Evolutionary conservation across 2,888 invertebrate genomes (phyloP), one percentile per base, ranked within the genome.

Genomic region (Protophormia terraenovae): DNA sequence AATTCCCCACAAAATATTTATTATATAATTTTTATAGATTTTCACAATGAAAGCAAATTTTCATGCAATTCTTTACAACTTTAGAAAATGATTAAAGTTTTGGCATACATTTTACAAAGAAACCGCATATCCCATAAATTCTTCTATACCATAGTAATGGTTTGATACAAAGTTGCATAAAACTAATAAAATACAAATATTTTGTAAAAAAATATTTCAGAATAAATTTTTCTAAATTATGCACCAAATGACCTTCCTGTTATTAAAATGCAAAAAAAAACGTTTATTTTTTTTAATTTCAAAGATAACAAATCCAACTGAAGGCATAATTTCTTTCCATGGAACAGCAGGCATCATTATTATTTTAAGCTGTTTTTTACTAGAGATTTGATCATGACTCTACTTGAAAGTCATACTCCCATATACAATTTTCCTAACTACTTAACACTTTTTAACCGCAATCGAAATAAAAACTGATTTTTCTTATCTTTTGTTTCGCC

Each of bases 361-460:
- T 62, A 60, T 62, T 62, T 24, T 3, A 72, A 64, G 38, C 16
- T 19, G 32, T 27, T 35, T 76, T 60, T 45, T 29, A n/a, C 19
- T 29, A 45, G 16, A 16, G 22, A 32, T 22, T 58, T 24, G 10
- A 45, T 38, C 53, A 55, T n/a, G n/a, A n/a, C n/a, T n/a, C n/a
- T n/a, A n/a, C 4, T 24, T 4, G 24, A 8, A 22, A n/a, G n/a
- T n/a, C n/a, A n/a, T n/a, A 67, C 77, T 60, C 67, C 77, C 77
- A 77, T 77, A 45, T 60, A 35, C n/a, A 27, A 27, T 24, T 77
- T 55, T 45, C 8, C 29, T 16, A 71, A 73, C 72, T 71, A 55
- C 35, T 71, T 45, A 73, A 73, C 73, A 84, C 83, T 62, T 77
- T 38, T 53, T 69, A 67, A 73, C 80, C 84, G 41, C 72, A 76